Base-by-base conservation (phyloP, 35 echinoderm and acorn worm species). In the Strongylocentrotus purpuratus region DNA sequence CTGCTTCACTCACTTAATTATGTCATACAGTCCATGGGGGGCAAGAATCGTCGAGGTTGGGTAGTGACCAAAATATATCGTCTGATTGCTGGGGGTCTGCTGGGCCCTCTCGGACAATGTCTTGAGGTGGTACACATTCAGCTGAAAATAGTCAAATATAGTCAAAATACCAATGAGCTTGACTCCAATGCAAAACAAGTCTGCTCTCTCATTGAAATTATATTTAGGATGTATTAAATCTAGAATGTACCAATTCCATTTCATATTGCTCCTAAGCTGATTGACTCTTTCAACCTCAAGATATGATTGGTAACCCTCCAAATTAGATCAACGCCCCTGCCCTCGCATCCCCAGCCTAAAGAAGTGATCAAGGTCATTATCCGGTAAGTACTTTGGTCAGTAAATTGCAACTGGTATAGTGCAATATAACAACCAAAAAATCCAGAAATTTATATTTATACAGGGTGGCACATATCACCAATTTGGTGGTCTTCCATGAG, bases 1-100 rank as follows among this genome's bases (percentile, higher is more conserved):
- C 10, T 48, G 8, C 15, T 48, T n/a, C 35, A 95, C 98, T 96
- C 87, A 99, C 98, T 94, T 88, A 47, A 99, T 46, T 52, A 95
- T 94, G 94, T 96, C 86, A 52, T 94, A 86, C 5, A 99, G 95
- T 28, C 96, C 92, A 45, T 95, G 87, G 8, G 94, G 94, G 18
- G 96, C 94, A 85, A 97, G 45, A 31, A 99, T 95, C 14, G 96
- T 96, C 0, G 95, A 96, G 28, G 96, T 99, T 50, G 98, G 96
- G 71, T 99, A 99, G 92, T 99, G 98, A 17, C 98, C 96, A 96
- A 99, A 96, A 58, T 92, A 97, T 61, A 99, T 94, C 6, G 98
- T 99, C 2, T 97, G 96, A 50, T 99, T 99, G 65, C 98, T 99
- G 4, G 87, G 87, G 10, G 87, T 35, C 5, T 92, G 22, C 17